Evolutionary conservation across 2,888 invertebrate genomes (phyloP), one percentile per base, ranked within the genome.

Genomic region (Eupithecia abbreviata): DNA sequence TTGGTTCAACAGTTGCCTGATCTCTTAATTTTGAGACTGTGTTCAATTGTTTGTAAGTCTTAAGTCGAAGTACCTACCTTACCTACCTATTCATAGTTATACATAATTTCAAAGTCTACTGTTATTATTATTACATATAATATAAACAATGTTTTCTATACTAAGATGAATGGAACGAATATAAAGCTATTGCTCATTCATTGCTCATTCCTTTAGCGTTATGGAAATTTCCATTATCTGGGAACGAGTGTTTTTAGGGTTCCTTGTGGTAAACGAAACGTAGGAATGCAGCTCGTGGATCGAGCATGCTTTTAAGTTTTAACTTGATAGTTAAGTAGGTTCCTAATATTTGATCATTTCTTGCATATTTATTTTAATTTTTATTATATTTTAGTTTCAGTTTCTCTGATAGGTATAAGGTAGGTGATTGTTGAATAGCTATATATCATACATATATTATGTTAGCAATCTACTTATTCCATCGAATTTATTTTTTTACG

Each of bases 141-240:
- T 2, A 45, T 47, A 4, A 43, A 47, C 43, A 12, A 68, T 68
- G 18, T 68, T 68, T 45, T 68, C 68, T 9, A 73, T 67, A 76
- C 49, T 49, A 67, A 62, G 42, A 70, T 72, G 72, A 66, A 75
- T 75, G 71, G n/a, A 71, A 66, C 69, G 67, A 72, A 77, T 69
- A 69, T 69, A 66, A 51, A 51, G 13, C 51, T 13, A 51, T 65
- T 41, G 71, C 71, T 3, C 62, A 5, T 18, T 18, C 71, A 67
- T 78, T 73, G 68, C 45, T 75, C 75, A 78, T 73, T 71, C 67
- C 62, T 73, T 71, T 43, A 62, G 67, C 43, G 49, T 71, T 71
- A 75, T 71, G 78, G 78, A 78, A 78, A 73, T 73, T 78, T 78
- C 78, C 78, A 75, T 47, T n/a, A 18, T 47, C 10, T 51, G 68